Evolutionary conservation across 2,888 invertebrate species (phyloP).

Genomic region (Agonopterix subpropinquella): DNA sequence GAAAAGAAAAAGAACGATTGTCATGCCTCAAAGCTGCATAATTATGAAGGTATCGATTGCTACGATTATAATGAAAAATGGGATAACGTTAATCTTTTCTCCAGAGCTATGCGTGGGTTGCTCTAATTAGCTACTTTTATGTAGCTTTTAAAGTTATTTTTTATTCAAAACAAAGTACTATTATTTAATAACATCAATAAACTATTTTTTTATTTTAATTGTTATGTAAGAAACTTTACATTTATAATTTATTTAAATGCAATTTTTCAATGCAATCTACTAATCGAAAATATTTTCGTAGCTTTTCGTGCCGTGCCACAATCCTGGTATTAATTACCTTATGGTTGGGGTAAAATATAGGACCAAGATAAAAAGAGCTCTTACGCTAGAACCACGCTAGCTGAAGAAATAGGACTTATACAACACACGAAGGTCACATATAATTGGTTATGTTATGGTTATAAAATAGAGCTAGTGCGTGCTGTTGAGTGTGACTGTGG

Average conservation of each 20-base stretch:
- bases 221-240: neutral
- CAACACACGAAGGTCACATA: slow-evolving; percentile 16
- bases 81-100: slow-evolving; percentile 30
- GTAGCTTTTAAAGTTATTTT: slow-evolving; percentile 12
- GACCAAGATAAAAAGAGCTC: slow-evolving; percentile 14
- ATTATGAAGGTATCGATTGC: slow-evolving; percentile 38
- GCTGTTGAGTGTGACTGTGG: slow-evolving; percentile 23
- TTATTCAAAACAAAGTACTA: slow-evolving; percentile 9
- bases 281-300: slow-evolving; percentile 9
- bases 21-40: slow-evolving; percentile 25
- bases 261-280: slow-evolving; percentile 1
- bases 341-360: slow-evolving; percentile 7
- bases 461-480: slow-evolving; percentile 26
- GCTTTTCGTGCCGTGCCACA: slow-evolving; percentile 19
- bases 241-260: slow-evolving; percentile 3
- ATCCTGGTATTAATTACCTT: slow-evolving; percentile 22
- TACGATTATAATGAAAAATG: slow-evolving; percentile 49
- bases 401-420: slow-evolving; percentile 2
- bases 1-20: slow-evolving; percentile 17
- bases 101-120: slow-evolving; percentile 32
- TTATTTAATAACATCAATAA: too few relatives aligned
- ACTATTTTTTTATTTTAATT: too few relatives aligned
- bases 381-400: neutral
- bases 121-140: slow-evolving; percentile 19
- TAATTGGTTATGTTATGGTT: slow-evolving; percentile 24